phyloP scores from a whole-genome alignment of 1,140 invertebrate genomes.

The Ooceraea biroi region DNA sequence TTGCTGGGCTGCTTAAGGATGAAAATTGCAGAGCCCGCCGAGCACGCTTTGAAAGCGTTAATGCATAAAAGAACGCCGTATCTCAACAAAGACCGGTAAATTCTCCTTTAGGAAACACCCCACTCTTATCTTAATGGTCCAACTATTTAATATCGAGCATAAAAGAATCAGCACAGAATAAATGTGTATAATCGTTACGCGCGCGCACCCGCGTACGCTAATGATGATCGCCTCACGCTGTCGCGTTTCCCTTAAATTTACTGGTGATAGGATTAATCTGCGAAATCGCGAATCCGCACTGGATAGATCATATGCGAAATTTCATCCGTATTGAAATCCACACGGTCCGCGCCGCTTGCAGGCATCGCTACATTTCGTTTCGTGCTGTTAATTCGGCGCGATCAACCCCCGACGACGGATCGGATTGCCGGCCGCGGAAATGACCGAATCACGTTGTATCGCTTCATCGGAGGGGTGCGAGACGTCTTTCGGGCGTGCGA shows the following conservation, averaged over 20 bases:
- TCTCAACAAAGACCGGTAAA: background rate
- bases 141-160: constrained; percentile 5
- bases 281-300: constrained; percentile 45
- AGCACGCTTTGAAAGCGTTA: constrained; percentile 20
- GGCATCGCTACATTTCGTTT: constrained; percentile 52
- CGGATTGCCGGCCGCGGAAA: constrained; percentile 61
- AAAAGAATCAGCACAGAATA: constrained; percentile 18
- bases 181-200: background rate
- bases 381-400: constrained; percentile 53
- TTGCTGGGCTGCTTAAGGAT: constrained; percentile 15
- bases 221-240: constrained; percentile 8
- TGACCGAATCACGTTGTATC: constrained; percentile 47
- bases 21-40: constrained; percentile 31
- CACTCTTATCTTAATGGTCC: constrained; percentile 1
- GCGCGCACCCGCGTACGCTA: no score
- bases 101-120: constrained; percentile 9
- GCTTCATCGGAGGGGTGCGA: constrained; percentile 35
- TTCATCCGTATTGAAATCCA: constrained; percentile 28
- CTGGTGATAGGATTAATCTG: constrained; percentile 38
- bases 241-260: background rate
- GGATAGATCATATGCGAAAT: constrained; percentile 40
- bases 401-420: constrained; percentile 39
- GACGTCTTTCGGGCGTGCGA: constrained; percentile 50
- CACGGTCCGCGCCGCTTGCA: background rate
- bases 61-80: constrained; percentile 4